Evolutionary conservation across 2,888 invertebrate genomes (phyloP), one percentile per base, ranked within the genome.

Genomic region (Eupithecia tripunctaria): DNA sequence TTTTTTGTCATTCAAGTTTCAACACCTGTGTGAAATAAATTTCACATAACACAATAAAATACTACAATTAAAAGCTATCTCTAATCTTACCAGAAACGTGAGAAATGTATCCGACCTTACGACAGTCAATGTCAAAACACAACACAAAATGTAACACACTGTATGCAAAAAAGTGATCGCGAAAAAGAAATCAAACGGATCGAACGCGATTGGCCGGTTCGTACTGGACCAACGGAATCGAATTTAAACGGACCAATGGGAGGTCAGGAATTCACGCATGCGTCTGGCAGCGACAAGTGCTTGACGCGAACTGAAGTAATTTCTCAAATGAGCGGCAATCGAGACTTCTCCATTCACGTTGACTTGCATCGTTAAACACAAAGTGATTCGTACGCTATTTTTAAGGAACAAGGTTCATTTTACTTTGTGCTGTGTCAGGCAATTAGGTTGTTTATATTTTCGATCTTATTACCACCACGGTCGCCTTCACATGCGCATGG

Each of bases 401-500:
- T 0, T 0, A 1, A 1, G 0, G 0, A 8, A 64, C 79, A 76
- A 69, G 71, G 76, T 29, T 29, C 66, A 77, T 73, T 82, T 79
- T 72, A 65, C 43, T 2, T 29, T 71, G 73, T n/a, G 32, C 47
- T 47, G 27, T 65, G 41, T 43, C 71, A 73, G 77, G 78, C 73
- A 47, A 60, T 83, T 88, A 82, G 10, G 80, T 41, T 82, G 43
- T 86, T 89, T 80, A 27, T 47, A 15, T 12, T 32, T 21, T 71
- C 59, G 32, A 43, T 66, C 62, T 77, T 81, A 86, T 85, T 90
- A 88, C 87, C 90, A 92, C 91, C 91, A 93, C 87, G 88, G 84
- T 93, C 85, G 90, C 93, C 93, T 92, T 93, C 91, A 90, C 86
- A 91, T 92, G 91, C 89, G 90, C 91, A 87, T 84, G 91, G 91